These are phyloP conservation scores for Tiliqua scincoides DNA, from an alignment of 2,113 vertebrate species.

Conservation along the genomic window DNA sequence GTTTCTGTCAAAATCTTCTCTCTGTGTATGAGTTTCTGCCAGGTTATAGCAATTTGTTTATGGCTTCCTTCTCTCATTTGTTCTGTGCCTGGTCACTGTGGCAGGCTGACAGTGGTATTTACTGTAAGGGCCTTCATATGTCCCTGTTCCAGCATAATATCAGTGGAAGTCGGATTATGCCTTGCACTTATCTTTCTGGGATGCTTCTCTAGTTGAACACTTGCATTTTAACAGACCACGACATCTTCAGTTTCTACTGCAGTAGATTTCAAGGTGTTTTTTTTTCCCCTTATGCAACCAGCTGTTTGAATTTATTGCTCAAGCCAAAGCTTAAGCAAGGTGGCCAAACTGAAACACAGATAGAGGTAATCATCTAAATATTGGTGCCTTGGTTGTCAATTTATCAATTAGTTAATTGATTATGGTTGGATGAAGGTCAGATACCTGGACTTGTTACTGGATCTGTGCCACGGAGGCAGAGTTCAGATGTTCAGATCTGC, in stretches of 20 bases:
- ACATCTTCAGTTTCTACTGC: not conserved
- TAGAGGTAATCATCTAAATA: not conserved
- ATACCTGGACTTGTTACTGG: not conserved
- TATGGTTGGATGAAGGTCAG: not conserved
- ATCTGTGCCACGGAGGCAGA: not conserved
- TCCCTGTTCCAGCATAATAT: not conserved
- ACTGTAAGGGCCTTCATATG: not conserved
- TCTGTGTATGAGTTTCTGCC: not conserved
- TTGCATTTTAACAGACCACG: not conserved
- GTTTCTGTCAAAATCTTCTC: not conserved
- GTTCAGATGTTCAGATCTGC: not conserved
- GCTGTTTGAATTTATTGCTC: not conserved
- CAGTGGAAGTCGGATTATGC: not conserved
- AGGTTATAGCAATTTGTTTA: not conserved
- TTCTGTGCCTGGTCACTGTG: not conserved
- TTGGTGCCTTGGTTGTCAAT: not conserved
- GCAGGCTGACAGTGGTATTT: not conserved
- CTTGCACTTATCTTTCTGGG: not conserved
- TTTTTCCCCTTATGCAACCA: not conserved
- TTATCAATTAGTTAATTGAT: not conserved
- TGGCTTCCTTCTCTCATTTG: not conserved
- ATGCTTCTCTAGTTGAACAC: not conserved
- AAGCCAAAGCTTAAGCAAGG: not conserved
- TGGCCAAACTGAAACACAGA: not conserved
- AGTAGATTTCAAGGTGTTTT: not conserved